Base-by-base conservation (phyloP, 2,113 vertebrate genomes). In the Perca fluviatilis region DNA sequence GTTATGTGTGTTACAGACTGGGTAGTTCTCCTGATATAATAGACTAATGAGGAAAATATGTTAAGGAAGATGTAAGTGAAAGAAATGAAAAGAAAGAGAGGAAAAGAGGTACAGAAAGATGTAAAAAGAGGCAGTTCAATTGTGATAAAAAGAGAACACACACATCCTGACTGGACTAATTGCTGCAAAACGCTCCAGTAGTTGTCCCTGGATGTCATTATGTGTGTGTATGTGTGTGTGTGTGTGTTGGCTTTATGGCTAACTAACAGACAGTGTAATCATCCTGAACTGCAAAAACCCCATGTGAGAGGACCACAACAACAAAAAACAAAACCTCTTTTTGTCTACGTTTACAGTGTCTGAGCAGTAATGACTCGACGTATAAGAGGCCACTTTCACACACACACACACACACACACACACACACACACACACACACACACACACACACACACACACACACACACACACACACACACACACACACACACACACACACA, bases 251-350 rank as follows among this genome's bases (percentile, higher is more conserved):
- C 86, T 89, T 92, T 93, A 91, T 92, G 84, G 86, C 84, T 68
- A 78, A 80, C 91, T 86, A 91, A 82, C 89, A 92, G 90, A 92
- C 91, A 82, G 89, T 92, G 90, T 87, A 90, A 94, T 94, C 84
- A 86, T 76, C 77, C 66, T 71, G 19, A 79, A 92, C 89, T 71
- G 25, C 88, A 87, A 87, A 80, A 74, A n/a, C 54, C 83, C 68
- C 68, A 71, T 23, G 83, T 80, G 89, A 70, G 47, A 50, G 64
- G 12, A 78, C 84, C 79, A 60, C 70, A 81, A 71, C 69, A 83
- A 68, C 63, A 81, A 84, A 79, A 78, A 77, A 77, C 49, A 76
- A 63, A 84, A 84, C 53, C 23, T 12, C 40, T 70, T 81, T 84
- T 70, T 68, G 50, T 82, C 76, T 65, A 21, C 5, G 58, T 68